These are phyloP conservation scores for Rambutsinella grinnellia DNA, from an alignment of 2,888 invertebrate species.

Conservation along the genomic window DNA sequence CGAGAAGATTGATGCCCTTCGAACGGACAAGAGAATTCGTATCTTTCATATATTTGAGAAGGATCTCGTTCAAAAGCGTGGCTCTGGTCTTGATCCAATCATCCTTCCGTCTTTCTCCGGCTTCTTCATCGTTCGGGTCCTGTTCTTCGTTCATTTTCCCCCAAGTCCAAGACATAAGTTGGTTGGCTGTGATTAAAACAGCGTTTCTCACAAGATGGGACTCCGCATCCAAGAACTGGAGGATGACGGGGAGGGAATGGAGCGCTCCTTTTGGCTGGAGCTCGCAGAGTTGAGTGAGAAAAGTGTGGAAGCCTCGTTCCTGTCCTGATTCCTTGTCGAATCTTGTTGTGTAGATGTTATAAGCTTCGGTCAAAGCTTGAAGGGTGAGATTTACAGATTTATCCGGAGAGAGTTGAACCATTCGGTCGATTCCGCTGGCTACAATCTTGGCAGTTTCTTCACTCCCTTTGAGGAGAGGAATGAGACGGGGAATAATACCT, in stretches of 20 bases:
- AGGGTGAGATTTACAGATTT: slow-evolving; percentile 30
- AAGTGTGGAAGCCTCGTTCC: slow-evolving; percentile 56
- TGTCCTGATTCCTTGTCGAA: slow-evolving; percentile 50
- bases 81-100: slow-evolving; percentile 26
- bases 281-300: slow-evolving; percentile 44
- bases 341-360: slow-evolving; percentile 45
- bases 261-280: slow-evolving; percentile 50
- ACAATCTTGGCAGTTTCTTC: slow-evolving; percentile 55
- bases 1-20: slow-evolving; percentile 47
- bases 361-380: slow-evolving; percentile 39
- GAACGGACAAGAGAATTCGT: slow-evolving; percentile 55
- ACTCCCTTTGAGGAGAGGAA: slow-evolving; percentile 54
- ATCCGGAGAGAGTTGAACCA: slow-evolving; percentile 34
- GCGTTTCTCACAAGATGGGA: slow-evolving; percentile 45
- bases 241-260: slow-evolving; percentile 50
- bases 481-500: slow-evolving; percentile 54
- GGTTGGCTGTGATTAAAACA: slow-evolving; percentile 12
- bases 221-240: slow-evolving; percentile 62
- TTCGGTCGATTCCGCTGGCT: slow-evolving; percentile 44
- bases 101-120: slow-evolving; percentile 16
- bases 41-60: slow-evolving; percentile 54
- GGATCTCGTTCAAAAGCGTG: slow-evolving; percentile 37
- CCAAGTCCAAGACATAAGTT: slow-evolving; percentile 37
- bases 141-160: slow-evolving; percentile 3
- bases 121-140: not conserved